Conservation (phyloP, 2,888 invertebrate species). For the Acanthosoma haemorrhoidale region DNA sequence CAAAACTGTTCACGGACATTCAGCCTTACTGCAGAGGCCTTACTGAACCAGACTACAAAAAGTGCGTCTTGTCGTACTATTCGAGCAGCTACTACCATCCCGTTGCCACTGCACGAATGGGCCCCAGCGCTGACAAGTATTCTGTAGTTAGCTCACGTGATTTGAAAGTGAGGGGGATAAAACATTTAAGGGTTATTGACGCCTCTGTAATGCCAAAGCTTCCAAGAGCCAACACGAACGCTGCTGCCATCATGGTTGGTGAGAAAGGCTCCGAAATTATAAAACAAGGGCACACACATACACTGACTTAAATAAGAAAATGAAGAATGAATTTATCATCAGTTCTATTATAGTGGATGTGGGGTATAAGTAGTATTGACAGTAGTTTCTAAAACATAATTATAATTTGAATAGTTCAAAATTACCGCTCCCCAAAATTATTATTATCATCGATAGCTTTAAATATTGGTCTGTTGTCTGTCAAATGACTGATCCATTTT, state of each 20-base stretch:
- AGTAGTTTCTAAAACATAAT: too few species aligned
- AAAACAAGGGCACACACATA: background rate
- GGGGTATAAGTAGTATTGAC: too few species aligned
- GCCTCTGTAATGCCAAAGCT: conserved; percentile 29
- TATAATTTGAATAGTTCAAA: too few species aligned
- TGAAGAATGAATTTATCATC: too few species aligned
- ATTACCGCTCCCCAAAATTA: too few species aligned
- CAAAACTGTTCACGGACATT: background rate
- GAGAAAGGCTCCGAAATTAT: conserved; percentile 31
- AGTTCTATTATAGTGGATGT: too few species aligned
- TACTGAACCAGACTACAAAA: background rate
- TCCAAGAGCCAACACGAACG: conserved; percentile 25
- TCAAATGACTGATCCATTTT: too few species aligned
- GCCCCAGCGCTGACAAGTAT: background rate
- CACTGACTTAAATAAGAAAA: too few species aligned
- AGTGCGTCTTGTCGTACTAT: background rate
- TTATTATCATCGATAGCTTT: too few species aligned
- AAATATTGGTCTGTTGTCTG: too few species aligned
- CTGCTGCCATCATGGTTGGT: conserved; percentile 24
- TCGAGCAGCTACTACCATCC: conserved; percentile 21
- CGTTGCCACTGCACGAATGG: conserved; percentile 25
- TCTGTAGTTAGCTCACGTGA: conserved; percentile 14
- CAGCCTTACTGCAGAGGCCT: background rate
- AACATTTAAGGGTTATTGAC: conserved; percentile 25
- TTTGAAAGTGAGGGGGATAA: conserved; percentile 14